Evolutionary conservation across 2,888 invertebrate genomes (phyloP).

Genomic region (Melanotus villosus): DNA sequence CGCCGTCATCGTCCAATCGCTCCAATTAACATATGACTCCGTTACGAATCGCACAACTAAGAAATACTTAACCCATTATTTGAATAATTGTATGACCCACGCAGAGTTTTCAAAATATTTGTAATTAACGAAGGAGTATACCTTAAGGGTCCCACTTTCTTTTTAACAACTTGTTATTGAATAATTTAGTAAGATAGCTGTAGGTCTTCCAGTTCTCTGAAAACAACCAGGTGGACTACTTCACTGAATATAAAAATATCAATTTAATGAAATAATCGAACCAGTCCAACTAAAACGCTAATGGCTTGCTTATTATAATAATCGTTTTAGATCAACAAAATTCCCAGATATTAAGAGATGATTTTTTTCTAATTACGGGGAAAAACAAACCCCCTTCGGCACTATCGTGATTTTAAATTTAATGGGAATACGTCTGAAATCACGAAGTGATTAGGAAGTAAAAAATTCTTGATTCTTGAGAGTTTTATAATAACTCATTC

Average conservation of each 20-base stretch:
- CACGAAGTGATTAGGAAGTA: neutral
- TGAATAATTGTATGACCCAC: conserved; percentile 59
- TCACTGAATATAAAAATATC: conserved; percentile 13
- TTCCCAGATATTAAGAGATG: conserved; percentile 3
- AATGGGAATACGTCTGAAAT: conserved; percentile 8
- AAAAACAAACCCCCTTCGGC: neutral
- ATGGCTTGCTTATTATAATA: neutral
- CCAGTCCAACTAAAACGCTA: neutral
- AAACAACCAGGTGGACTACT: neutral
- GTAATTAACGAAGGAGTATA: conserved; percentile 41
- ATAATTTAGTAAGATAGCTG: conserved; percentile 22
- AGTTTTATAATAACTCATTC: too few relatives aligned
- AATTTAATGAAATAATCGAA: conserved; percentile 5
- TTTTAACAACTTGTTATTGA: conserved; percentile 16
- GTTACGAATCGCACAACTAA: conserved; percentile 53
- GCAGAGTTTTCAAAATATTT: conserved; percentile 45
- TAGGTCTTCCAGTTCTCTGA: neutral
- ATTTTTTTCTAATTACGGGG: neutral
- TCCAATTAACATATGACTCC: conserved; percentile 61
- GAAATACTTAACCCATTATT: conserved; percentile 55
- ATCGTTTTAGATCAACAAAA: conserved; percentile 1
- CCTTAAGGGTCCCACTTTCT: conserved; percentile 22
- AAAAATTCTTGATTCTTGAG: too few relatives aligned
- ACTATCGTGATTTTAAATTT: conserved; percentile 8
- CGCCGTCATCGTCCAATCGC: conserved; percentile 55